Evolutionary conservation across 2,113 vertebrate genomes (phyloP).

Genomic region (Brachionichthys hirsutus): DNA sequence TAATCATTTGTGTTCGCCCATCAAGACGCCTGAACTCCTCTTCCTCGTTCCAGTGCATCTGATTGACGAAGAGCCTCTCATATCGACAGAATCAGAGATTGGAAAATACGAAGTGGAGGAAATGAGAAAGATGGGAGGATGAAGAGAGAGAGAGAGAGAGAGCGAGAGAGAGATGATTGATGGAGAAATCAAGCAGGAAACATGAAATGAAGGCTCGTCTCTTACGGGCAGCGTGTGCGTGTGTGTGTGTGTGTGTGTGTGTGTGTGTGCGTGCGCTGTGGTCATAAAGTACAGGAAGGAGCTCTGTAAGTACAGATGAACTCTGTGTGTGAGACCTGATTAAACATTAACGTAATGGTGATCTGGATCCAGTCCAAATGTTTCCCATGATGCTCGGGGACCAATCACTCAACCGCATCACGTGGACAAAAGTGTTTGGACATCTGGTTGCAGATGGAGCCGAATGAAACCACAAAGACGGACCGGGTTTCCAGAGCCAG

Average conservation of each 20-base stretch:
- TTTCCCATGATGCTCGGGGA: constrained; percentile 45
- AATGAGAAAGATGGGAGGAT: constrained; percentile 1
- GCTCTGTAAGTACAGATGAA: constrained; percentile 67
- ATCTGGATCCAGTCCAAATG: constrained; percentile 56
- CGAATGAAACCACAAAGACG: too few species aligned
- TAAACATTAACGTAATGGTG: constrained; percentile 63
- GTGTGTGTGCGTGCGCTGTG: constrained; percentile 23
- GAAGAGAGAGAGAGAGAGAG: constrained; percentile 1
- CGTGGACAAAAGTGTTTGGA: not conserved
- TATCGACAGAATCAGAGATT: too few species aligned
- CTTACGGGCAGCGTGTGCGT: not conserved
- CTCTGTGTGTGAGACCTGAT: constrained; percentile 45
- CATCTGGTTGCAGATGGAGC: not conserved
- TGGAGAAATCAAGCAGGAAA: constrained; percentile 27
- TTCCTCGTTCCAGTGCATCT: too few species aligned
- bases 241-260: constrained; percentile 12
- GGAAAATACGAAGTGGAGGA: too few species aligned
- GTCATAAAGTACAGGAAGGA: constrained; percentile 62
- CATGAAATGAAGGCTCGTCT: too few species aligned
- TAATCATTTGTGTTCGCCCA: too few species aligned
- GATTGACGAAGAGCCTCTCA: too few species aligned
- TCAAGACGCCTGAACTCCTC: too few species aligned
- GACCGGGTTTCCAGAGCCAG: too few species aligned
- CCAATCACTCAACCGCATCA: not conserved
- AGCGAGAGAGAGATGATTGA: constrained; percentile 16